A percentile compares a stretch with the other conserved stretches of the same genome.
Evolutionary conservation across 2,888 invertebrate species (phyloP).

Genomic region (Anaspis maculata): DNA sequence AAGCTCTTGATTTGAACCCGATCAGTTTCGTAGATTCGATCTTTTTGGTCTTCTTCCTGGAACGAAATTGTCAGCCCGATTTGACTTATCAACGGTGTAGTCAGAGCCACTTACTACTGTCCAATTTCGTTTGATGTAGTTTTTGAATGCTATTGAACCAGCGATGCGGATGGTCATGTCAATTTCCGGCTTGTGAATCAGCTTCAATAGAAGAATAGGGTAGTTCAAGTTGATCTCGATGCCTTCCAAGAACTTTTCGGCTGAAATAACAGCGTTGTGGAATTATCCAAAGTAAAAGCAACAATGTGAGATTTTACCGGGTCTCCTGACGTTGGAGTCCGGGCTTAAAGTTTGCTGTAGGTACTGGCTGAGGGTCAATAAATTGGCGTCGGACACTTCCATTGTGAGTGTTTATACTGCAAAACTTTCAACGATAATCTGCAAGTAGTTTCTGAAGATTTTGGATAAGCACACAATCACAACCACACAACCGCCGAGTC

Average conservation of each 20-base stretch:
- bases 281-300: conserved; percentile 3
- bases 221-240: conserved; percentile 89
- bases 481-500: too few relatives aligned
- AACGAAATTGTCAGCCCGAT: background rate
- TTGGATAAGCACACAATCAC: too few relatives aligned
- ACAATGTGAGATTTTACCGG: conserved; percentile 67
- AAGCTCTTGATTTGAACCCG: conserved; percentile 71
- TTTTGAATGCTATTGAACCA: conserved; percentile 92
- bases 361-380: conserved; percentile 72
- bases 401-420: too few relatives aligned
- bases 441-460: too few relatives aligned
- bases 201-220: conserved; percentile 73
- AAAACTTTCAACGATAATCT: too few relatives aligned
- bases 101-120: conserved; percentile 54
- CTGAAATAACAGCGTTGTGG: conserved; percentile 45
- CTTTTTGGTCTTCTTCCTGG: conserved; percentile 60
- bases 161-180: conserved; percentile 79
- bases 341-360: conserved; percentile 83
- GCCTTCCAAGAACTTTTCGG: conserved; percentile 85
- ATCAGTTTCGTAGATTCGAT: conserved; percentile 75
- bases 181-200: conserved; percentile 75
- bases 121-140: conserved; percentile 96
- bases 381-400: conserved; percentile 84
- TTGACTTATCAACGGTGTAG: conserved; percentile 2
- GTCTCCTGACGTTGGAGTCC: conserved; percentile 70